Base-by-base conservation (phyloP, 1,140 invertebrate species). In the Pogonomyrmex barbatus region DNA sequence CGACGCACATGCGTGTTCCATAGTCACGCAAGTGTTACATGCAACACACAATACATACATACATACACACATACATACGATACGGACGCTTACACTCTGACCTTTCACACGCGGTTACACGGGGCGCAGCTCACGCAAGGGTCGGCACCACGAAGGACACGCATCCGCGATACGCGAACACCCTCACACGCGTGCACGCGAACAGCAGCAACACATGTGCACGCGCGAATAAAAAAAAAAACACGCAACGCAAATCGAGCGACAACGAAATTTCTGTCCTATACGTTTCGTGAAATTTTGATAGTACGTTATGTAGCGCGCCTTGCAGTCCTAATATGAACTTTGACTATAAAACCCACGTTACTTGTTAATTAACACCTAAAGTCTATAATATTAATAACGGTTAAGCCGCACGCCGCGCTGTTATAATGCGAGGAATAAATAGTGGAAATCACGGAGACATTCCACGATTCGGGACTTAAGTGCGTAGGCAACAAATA, bases 401-500 rank as follows among this genome's bases (percentile, higher is more conserved):
- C 81, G 85, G 89, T 91, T 91, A 88, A 89, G 89, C 86, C 92
- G 87, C 88, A 93, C 88, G 91, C 88, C 91, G 91, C 89, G 89
- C 90, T 90, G 84, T 87, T 92, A 86, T 60, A 42, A 91, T 89
- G 89, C 91, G 79, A 56, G 91, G 42, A 91, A 91, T 47, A 24
- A 86, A 86, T 91, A 91, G 94, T 94, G 94, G 94, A 95, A 94
- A 93, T 94, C 90, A 92, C 76, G 87, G 85, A 93, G 93, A 95
- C 94, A 95, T 95, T 95, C 94, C 94, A 94, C 94, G 92, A 94
- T 91, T 94, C 89, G 94, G 93, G 94, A 95, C 94, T 95, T 95
- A 94, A 95, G 92, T 91, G 92, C 91, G 93, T 94, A 94, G 91
- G 92, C 81, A 67, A 89, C 70, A 85, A 78, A 84, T 84, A 81